phyloP scores from a whole-genome alignment of 2,888 invertebrate genomes.

The Tetropium fuscum region DNA sequence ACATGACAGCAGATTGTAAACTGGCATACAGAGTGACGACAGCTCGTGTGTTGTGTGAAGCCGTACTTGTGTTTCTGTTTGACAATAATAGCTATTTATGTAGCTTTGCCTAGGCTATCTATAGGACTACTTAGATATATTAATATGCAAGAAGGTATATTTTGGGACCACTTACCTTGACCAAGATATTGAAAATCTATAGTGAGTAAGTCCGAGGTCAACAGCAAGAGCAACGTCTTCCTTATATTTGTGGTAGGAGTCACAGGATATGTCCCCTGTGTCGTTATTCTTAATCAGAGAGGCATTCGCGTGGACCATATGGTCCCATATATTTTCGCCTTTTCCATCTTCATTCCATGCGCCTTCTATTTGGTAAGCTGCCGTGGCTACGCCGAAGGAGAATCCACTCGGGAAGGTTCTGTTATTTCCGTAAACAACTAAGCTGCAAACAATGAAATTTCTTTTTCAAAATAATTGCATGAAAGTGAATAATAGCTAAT shows the following conservation, averaged over 20 bases:
- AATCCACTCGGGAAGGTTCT: constrained; percentile 36
- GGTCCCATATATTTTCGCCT: constrained; percentile 78
- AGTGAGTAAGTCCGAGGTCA: constrained; percentile 73
- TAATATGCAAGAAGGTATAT: no score
- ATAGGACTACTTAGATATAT: no score
- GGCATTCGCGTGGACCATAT: constrained; percentile 69
- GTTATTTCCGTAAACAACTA: constrained; percentile 1
- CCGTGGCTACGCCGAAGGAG: constrained; percentile 41
- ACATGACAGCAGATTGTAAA: no score
- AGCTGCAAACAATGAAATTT: no score
- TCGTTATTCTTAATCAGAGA: constrained; percentile 68
- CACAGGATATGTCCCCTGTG: constrained; percentile 74
- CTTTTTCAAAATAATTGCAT: no score
- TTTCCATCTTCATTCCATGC: constrained; percentile 64
- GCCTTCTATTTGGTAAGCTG: constrained; percentile 44
- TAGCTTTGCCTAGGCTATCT: no score
- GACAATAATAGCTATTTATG: no score
- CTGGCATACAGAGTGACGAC: no score
- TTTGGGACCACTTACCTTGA: constrained; percentile 65
- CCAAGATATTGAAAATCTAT: constrained; percentile 84
- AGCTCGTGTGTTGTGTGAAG: no score
- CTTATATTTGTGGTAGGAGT: constrained; percentile 74
- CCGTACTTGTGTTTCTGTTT: no score
- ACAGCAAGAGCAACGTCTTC: constrained; percentile 74
- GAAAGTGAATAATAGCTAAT: no score